phyloP scores from a whole-genome alignment of 2,888 invertebrate genomes.

The Tipula vernalis region DNA sequence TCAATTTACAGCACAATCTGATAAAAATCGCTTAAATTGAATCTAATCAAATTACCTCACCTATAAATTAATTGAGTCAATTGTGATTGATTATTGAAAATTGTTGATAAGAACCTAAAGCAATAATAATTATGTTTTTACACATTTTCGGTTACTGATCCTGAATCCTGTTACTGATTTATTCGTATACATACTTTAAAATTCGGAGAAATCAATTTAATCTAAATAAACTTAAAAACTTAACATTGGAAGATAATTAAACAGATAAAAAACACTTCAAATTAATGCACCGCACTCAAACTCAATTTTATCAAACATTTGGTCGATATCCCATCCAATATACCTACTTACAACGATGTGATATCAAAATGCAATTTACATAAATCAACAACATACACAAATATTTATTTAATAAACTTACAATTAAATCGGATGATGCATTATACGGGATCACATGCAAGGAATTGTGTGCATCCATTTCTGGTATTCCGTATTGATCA shows the following conservation, averaged over 20 bases:
- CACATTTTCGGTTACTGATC: neutral
- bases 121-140: neutral
- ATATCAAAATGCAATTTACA: neutral
- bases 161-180: neutral
- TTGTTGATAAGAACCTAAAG: neutral
- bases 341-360: too few relatives aligned
- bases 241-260: too few relatives aligned
- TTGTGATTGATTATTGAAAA: neutral
- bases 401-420: neutral
- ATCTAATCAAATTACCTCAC: neutral
- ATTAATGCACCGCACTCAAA: neutral
- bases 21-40: neutral
- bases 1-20: neutral
- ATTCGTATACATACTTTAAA: too few relatives aligned
- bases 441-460: constrained; percentile 12
- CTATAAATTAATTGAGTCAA: neutral
- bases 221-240: too few relatives aligned
- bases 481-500: constrained; percentile 8
- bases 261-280: neutral
- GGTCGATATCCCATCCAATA: neutral
- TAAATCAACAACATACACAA: neutral
- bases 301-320: neutral
- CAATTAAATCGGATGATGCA: constrained; percentile 10
- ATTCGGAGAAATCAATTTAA: too few relatives aligned
- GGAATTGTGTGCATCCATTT: constrained; percentile 14